These are phyloP conservation scores for Hyphantria cunea DNA, from an alignment of 1,140 invertebrate genomes.

Conservation along the genomic window DNA sequence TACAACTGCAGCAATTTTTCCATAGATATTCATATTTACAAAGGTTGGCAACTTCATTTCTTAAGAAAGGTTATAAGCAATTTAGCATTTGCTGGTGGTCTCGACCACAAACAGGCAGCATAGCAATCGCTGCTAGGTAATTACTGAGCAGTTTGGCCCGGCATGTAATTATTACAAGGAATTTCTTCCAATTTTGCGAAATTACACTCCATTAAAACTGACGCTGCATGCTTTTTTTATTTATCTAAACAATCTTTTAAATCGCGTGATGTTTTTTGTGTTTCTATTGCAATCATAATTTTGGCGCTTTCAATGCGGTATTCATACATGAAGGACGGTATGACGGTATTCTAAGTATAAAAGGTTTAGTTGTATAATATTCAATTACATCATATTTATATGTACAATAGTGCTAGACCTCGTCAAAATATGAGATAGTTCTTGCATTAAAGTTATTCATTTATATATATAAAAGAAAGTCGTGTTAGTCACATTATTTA, in stretches of 20 bases:
- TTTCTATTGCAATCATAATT: not conserved
- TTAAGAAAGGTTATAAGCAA: conserved; percentile 12
- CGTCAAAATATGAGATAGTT: too few relatives aligned
- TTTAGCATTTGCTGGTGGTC: conserved; percentile 5
- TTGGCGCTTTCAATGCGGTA: not conserved
- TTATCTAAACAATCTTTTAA: not conserved
- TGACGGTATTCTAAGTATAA: too few relatives aligned
- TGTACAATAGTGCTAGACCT: too few relatives aligned
- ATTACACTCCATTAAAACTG: conserved; percentile 27
- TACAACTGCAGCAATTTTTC: not conserved
- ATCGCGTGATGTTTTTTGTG: not conserved
- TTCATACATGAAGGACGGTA: too few relatives aligned
- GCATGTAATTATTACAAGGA: conserved; percentile 22
- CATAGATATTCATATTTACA: not conserved
- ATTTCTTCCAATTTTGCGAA: conserved; percentile 11
- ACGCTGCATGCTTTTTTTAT: not conserved
- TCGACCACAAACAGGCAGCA: not conserved
- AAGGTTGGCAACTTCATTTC: not conserved
- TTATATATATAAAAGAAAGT: too few relatives aligned
- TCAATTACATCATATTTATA: too few relatives aligned
- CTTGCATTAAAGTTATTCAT: too few relatives aligned
- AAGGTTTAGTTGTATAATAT: too few relatives aligned
- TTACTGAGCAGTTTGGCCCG: conserved; percentile 15
- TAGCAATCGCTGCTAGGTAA: conserved; percentile 10
- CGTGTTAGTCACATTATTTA: too few relatives aligned